Evolutionary conservation across 1,140 invertebrate species (phyloP), one percentile per base, ranked within the genome.

Genomic region (Drusus annulatus): DNA sequence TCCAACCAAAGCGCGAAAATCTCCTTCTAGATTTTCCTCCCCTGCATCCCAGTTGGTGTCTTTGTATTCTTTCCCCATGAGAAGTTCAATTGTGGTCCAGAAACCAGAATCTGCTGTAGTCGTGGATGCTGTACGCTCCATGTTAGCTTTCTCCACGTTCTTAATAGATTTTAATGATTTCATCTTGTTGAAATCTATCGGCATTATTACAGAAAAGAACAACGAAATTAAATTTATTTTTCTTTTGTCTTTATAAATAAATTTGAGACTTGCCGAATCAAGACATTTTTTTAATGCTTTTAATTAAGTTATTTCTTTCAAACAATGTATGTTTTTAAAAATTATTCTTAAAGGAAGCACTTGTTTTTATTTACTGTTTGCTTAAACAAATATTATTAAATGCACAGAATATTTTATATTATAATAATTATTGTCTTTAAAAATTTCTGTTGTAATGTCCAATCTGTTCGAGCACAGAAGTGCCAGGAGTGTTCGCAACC

Each of bases 61-160:
- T 50, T 77, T 79, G 77, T 77, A 83, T 17, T 83, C 76, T 36
- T 73, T 75, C 23, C 86, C 89, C n/a, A 89, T 88, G 13, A 90
- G 84, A 25, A 90, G 85, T 74, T 90, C 88, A 71, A 90, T 90
- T 13, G 88, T 90, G 23, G 88, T 89, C 89, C 89, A 90, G 78
- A 90, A 90, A 13, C 87, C 87, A 28, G 87, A 86, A 31, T 90
- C 87, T 0, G 88, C 88, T 17, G 86, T 84, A 80, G 84, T 87
- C 36, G 36, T 50, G 21, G 89, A 90, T 23, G 84, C 84, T 4
- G 86, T 83, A 23, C 89, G 86, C 76, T 89, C 86, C 88, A 89
- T 89, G 80, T 56, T 84, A 25, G 52, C 74, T 65, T 63, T 63
- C 10, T 45, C 15, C 50, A 19, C 23, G 19, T 54, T 74, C n/a